Base-by-base conservation (phyloP, 2,113 vertebrate species). In the Anseranas semipalmata region DNA sequence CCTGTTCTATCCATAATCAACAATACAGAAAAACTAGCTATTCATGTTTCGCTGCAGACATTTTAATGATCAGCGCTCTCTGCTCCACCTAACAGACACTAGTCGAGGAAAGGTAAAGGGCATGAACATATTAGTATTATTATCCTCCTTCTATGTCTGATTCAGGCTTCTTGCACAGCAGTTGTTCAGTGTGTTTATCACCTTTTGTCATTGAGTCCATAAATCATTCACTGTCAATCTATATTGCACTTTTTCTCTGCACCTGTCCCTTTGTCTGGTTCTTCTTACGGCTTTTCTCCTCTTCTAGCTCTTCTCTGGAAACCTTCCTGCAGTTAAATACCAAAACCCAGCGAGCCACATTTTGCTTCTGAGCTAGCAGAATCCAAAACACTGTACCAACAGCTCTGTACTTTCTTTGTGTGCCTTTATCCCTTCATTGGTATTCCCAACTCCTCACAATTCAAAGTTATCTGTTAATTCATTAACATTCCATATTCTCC, bases 61-160 rank as follows among this genome's bases (percentile, higher is more conserved):
- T 15, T 80, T 41, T 70, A 73, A 62, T 28, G 19, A 46, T 62
- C 45, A 20, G 6, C 60, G 19, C 5, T 37, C 15, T 46, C 13
- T 48, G 20, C 33, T 73, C 24, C 6, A 41, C 12, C 10, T 66
- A 58, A 35, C 32, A 10, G 41, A 46, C 4, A 43, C 13, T 5
- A 41, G 7, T 32, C 0, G 2, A 81, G 12, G 16, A 82, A n/a
- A 46, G 10, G 30, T 22, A 85, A 91, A 85, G 3, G 6, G 0
- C 18, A 37, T 15, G 81, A 55, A 68, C 0, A 0, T 37, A 15
- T 48, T 55, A 59, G n/a, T 14, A 37, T 27, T 92, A 89, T 78
- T 30, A 85, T 7, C 30, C 6, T 87, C 16, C 22, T 83, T 18
- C 7, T 1, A 0, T 0, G 0, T 78, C 17, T 43, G 70, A 5